Conservation (phyloP, 1,140 invertebrate genomes). For the Phocides pigmalion region DNA sequence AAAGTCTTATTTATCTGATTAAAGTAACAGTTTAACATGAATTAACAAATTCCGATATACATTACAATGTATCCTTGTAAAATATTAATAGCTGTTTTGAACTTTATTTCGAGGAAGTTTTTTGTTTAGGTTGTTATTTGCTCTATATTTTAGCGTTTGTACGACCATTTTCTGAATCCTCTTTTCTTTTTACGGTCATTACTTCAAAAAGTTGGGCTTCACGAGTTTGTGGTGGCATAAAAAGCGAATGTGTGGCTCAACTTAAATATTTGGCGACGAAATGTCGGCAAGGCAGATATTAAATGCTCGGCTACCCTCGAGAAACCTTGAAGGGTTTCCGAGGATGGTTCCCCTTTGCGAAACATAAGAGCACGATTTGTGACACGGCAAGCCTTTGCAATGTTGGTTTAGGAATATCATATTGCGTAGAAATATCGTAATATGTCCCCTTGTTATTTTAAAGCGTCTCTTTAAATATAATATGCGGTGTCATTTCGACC, state of each 20-base stretch:
- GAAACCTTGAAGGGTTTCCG: slow-evolving; percentile 56
- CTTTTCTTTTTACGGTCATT: slow-evolving; percentile 9
- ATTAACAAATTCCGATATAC: too few relatives aligned
- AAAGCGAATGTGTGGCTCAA: slow-evolving; percentile 28
- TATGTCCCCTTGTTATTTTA: slow-evolving; percentile 16
- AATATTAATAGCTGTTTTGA: neutral
- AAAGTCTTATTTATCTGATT: too few relatives aligned
- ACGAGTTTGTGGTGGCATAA: slow-evolving; percentile 29
- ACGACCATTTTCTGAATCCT: slow-evolving; percentile 9
- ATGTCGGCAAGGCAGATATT: slow-evolving; percentile 48
- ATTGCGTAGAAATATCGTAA: slow-evolving; percentile 34
- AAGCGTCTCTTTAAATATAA: slow-evolving; percentile 11
- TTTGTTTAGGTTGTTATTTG: neutral
- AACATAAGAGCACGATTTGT: slow-evolving; percentile 46
- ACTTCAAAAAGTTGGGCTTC: slow-evolving; percentile 7
- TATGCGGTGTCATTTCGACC: neutral
- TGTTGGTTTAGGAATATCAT: slow-evolving; percentile 35
- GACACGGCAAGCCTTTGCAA: slow-evolving; percentile 38
- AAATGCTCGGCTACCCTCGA: slow-evolving; percentile 43
- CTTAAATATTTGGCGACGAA: slow-evolving; percentile 56
- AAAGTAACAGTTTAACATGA: too few relatives aligned
- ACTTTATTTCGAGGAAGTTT: neutral
- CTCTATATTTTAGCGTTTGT: neutral
- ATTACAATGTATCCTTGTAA: too few relatives aligned
- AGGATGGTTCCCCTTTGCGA: slow-evolving; percentile 44